Conservation (phyloP, 2,888 invertebrate species). For the Drosophila bunnanda region DNA sequence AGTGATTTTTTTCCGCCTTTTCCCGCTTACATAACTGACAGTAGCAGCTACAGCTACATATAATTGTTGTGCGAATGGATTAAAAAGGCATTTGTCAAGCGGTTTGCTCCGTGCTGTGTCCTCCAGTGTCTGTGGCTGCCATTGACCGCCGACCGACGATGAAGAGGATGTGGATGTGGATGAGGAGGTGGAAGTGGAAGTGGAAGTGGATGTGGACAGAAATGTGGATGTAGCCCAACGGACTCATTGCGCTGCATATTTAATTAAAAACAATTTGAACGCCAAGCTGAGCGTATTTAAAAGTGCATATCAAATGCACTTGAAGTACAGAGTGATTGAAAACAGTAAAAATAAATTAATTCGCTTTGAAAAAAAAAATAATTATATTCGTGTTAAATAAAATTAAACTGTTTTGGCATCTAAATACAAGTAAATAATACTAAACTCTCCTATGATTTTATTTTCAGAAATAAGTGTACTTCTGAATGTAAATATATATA, state of each 20-base stretch:
- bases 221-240: conserved; percentile 15
- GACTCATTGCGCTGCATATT: conserved; percentile 44
- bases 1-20: conserved; percentile 6
- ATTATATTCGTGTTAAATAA: background rate
- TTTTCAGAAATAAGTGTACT: background rate
- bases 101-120: conserved; percentile 29
- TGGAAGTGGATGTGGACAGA: background rate
- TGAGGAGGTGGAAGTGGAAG: background rate
- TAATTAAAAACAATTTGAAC: conserved; percentile 50
- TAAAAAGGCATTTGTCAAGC: conserved; percentile 76
- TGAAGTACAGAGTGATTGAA: background rate
- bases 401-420: background rate
- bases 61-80: conserved; percentile 74
- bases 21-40: conserved; percentile 52
- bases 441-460: background rate
- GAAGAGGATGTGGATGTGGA: conserved; percentile 13
- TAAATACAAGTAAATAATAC: background rate
- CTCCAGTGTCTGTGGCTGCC: conserved; percentile 25
- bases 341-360: too few relatives aligned
- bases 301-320: conserved; percentile 14
- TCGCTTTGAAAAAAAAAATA: background rate
- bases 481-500: too few relatives aligned
- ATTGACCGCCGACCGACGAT: conserved; percentile 36
- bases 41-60: conserved; percentile 38
- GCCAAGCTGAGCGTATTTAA: background rate